phyloP scores from a whole-genome alignment of 2,113 vertebrate species.

The Accipiter cooperii region DNA sequence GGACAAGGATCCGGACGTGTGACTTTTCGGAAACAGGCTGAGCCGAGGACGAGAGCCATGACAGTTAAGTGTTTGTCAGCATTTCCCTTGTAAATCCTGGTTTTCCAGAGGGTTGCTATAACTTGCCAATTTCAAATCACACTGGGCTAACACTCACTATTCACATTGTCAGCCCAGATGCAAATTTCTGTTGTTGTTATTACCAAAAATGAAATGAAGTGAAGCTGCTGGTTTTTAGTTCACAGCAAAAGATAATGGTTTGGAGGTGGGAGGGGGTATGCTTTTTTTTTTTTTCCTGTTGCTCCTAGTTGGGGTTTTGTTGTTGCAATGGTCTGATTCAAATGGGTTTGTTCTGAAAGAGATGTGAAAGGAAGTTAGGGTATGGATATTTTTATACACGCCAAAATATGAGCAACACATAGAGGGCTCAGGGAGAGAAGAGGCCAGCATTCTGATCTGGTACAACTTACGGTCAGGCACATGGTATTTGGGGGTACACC shows the following conservation, averaged over 20 bases:
- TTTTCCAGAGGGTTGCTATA: slow-evolving; percentile 33
- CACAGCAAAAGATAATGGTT: neutral
- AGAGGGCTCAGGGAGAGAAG: neutral
- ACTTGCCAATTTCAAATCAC: slow-evolving; percentile 53
- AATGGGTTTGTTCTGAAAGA: neutral
- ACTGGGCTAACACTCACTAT: slow-evolving; percentile 21
- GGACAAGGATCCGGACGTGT: too few relatives aligned
- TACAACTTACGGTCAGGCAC: neutral
- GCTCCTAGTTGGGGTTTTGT: neutral
- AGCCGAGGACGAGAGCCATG: too few relatives aligned
- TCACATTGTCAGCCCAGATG: slow-evolving; percentile 48
- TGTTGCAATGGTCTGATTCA: neutral
- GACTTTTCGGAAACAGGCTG: too few relatives aligned
- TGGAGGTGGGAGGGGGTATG: neutral
- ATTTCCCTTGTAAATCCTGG: slow-evolving; percentile 38
- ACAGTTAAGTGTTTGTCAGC: slow-evolving; percentile 55
- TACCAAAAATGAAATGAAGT: slow-evolving; percentile 65
- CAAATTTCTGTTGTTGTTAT: slow-evolving; percentile 57
- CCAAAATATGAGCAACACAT: neutral
- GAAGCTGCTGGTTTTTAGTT: slow-evolving; percentile 51
- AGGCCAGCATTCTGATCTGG: fast-evolving
- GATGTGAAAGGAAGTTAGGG: neutral
- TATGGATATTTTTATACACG: neutral
- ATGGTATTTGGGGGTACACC: neutral
- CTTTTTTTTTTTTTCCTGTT: neutral